Conservation (phyloP, 2,888 invertebrate genomes). For the Emmelina monodactyla region DNA sequence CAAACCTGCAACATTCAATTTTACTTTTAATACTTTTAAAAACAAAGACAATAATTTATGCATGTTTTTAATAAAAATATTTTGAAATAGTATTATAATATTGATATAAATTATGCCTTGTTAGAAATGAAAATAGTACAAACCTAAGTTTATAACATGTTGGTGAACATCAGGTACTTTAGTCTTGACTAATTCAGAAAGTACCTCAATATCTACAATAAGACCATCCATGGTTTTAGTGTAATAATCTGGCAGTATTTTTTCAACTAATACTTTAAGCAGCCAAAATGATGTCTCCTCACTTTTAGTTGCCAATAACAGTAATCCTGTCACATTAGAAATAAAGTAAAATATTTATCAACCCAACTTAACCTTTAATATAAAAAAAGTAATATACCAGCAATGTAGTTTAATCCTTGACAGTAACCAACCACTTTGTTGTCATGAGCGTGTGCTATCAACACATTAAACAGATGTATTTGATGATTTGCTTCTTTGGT, state of each 20-base stretch:
- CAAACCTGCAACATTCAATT: slow-evolving; percentile 71
- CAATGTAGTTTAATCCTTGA: slow-evolving; percentile 94
- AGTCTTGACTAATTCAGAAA: slow-evolving; percentile 84
- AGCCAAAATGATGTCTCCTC: slow-evolving; percentile 95
- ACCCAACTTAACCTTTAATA: too few relatives aligned
- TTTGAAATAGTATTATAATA: too few relatives aligned
- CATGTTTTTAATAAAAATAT: too few relatives aligned
- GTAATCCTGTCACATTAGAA: slow-evolving; percentile 64
- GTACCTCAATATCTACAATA: slow-evolving; percentile 87
- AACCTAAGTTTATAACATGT: slow-evolving; percentile 79
- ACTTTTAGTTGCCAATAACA: slow-evolving; percentile 85
- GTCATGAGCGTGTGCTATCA: slow-evolving; percentile 88
- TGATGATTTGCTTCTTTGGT: slow-evolving; percentile 77
- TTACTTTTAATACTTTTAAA: slow-evolving; percentile 1
- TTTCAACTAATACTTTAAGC: slow-evolving; percentile 85
- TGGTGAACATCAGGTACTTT: slow-evolving; percentile 83
- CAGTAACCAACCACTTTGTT: slow-evolving; percentile 91
- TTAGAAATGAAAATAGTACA: slow-evolving; percentile 14
- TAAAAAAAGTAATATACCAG: slow-evolving; percentile 61
- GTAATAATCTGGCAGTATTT: slow-evolving; percentile 89
- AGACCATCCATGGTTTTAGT: slow-evolving; percentile 89
- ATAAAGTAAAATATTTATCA: too few relatives aligned
- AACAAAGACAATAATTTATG: slow-evolving; percentile 4
- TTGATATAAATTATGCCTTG: too few relatives aligned
- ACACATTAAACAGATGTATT: slow-evolving; percentile 81